Conservation (phyloP, 2,797 vertebrate species). For the Poeciliopsis turneri region DNA sequence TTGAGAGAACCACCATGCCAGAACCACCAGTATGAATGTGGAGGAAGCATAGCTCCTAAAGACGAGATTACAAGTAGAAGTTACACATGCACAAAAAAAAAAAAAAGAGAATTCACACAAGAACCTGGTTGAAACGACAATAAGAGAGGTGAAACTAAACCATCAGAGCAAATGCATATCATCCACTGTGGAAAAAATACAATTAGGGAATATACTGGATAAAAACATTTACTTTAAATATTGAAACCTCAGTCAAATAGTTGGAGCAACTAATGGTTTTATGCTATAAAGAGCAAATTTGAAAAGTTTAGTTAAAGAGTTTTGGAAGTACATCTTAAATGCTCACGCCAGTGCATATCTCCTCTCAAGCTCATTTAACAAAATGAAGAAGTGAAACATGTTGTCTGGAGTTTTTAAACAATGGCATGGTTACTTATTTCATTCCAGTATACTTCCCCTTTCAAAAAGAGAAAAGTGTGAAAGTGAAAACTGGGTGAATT, state of each 20-base stretch:
- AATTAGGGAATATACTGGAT: slow-evolving; percentile 25
- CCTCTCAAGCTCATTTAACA: slow-evolving; percentile 1
- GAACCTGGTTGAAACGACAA: slow-evolving; percentile 19
- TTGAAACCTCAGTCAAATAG: not conserved
- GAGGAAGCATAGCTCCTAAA: slow-evolving; percentile 12
- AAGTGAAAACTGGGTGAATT: slow-evolving; percentile 5
- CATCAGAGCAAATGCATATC: slow-evolving; percentile 8
- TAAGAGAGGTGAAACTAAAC: not conserved
- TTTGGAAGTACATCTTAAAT: not conserved
- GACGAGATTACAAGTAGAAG: slow-evolving; percentile 9
- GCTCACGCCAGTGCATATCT: not conserved
- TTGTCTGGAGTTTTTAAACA: not conserved
- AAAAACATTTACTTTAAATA: slow-evolving; percentile 9
- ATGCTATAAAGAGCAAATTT: not conserved
- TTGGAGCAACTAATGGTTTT: not conserved
- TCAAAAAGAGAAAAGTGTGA: slow-evolving; percentile 27
- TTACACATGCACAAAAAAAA: not conserved
- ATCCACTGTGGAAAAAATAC: slow-evolving; percentile 35
- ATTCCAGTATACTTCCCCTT: slow-evolving; percentile 22
- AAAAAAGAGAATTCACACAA: not conserved
- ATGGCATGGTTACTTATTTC: slow-evolving; percentile 9
- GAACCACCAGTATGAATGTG: slow-evolving; percentile 26
- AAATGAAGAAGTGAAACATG: not conserved
- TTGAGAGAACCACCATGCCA: slow-evolving; percentile 24
- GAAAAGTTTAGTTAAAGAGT: not conserved